Evolutionary conservation across 2,888 invertebrate species (phyloP).

Genomic region (Yponomeuta sedellus): DNA sequence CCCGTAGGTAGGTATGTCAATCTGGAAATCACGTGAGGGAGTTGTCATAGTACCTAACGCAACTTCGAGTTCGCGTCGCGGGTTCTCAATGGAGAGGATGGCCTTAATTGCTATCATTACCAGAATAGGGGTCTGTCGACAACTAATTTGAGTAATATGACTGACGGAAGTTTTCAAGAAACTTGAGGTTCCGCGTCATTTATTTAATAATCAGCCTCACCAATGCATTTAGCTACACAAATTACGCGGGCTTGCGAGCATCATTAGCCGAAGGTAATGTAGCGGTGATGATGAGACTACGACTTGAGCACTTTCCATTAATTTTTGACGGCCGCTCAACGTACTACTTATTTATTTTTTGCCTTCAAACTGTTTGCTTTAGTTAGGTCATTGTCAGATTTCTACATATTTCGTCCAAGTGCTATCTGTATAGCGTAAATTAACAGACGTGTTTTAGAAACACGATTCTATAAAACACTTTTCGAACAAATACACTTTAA

Average conservation of each 20-base stretch:
- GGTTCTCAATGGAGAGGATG: no score
- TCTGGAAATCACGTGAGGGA: no score
- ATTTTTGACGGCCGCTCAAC: neutral
- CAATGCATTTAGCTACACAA: conserved; percentile 1
- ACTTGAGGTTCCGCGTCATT: conserved; percentile 10
- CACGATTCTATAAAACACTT: no score
- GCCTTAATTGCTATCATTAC: no score
- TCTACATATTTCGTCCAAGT: neutral
- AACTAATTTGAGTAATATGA: neutral
- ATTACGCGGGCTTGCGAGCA: conserved; percentile 1
- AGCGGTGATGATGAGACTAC: neutral
- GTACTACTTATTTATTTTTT: neutral
- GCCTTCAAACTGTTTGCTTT: neutral
- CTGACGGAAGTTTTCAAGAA: conserved; percentile 4
- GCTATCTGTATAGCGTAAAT: no score
- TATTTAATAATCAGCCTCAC: conserved; percentile 8
- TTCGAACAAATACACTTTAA: no score
- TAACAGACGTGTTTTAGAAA: no score
- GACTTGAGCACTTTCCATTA: neutral
- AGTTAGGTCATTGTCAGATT: neutral
- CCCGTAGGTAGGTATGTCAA: no score
- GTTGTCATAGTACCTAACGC: no score
- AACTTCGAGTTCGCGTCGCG: no score
- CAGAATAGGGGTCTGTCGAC: neutral
- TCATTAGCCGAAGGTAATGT: conserved; percentile 4